Conservation (phyloP, 2,113 vertebrate genomes). For the Notechis scutatus region DNA sequence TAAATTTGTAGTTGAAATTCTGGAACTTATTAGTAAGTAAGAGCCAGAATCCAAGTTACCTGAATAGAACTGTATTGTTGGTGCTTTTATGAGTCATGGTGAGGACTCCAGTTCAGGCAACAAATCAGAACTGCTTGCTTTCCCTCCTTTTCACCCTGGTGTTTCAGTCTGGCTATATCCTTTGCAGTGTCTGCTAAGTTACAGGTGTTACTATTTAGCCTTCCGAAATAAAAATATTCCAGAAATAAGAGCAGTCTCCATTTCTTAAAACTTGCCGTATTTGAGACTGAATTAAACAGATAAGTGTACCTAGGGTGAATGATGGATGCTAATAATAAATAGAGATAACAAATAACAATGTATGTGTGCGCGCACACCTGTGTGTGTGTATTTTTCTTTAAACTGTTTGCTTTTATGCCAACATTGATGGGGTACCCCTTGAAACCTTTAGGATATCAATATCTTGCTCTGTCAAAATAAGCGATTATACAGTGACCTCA, state of each 20-base stretch:
- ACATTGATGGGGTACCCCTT: background rate
- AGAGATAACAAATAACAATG: background rate
- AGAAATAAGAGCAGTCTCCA: background rate
- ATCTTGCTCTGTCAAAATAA: background rate
- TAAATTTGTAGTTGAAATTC: constrained; percentile 21
- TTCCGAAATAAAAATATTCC: background rate
- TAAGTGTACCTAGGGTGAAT: background rate
- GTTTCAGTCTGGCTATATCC: background rate
- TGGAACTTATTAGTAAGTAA: background rate
- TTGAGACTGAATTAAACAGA: background rate
- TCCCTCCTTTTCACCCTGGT: background rate
- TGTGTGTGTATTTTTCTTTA: background rate
- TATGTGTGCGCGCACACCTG: background rate
- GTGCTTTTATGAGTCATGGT: background rate
- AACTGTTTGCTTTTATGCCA: background rate
- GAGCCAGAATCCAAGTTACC: background rate
- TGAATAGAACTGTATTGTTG: background rate
- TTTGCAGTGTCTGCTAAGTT: background rate
- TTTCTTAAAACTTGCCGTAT: background rate
- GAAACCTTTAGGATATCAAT: background rate
- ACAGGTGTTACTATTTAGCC: background rate
- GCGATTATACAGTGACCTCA: background rate
- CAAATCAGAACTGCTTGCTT: background rate
- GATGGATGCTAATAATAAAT: background rate
- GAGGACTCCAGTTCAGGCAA: background rate